Conservation (phyloP, 2,113 vertebrate species). For the Psophia crepitans region DNA sequence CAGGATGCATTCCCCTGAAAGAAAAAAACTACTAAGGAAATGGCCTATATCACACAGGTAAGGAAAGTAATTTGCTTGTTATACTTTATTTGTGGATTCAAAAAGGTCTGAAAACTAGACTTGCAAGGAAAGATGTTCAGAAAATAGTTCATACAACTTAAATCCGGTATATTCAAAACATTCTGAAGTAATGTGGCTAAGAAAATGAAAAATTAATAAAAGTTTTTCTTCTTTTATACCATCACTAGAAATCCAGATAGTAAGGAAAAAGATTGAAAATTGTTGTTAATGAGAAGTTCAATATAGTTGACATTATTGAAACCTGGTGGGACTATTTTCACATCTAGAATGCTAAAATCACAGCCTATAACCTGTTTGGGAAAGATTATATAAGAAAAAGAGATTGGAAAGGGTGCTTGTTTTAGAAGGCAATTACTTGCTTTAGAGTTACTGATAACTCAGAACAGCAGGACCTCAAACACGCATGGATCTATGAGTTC, state of each 20-base stretch:
- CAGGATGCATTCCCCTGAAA: background rate
- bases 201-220: background rate
- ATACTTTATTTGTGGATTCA: background rate
- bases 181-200: background rate
- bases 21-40: background rate
- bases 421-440: background rate
- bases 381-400: background rate
- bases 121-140: background rate
- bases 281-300: background rate
- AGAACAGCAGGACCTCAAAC: background rate
- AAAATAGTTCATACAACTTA: background rate
- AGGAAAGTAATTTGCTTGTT: background rate
- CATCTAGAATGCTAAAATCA: background rate
- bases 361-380: background rate
- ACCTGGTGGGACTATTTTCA: background rate
- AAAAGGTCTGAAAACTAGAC: background rate
- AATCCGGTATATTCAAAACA: background rate
- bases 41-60: background rate
- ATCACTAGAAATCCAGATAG: background rate
- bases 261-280: background rate
- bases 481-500: background rate
- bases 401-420: background rate
- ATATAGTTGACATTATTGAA: background rate
- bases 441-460: slow-evolving; percentile 1
- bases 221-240: background rate